Conservation (phyloP, 1,140 invertebrate genomes). For the Drosophila miranda region DNA sequence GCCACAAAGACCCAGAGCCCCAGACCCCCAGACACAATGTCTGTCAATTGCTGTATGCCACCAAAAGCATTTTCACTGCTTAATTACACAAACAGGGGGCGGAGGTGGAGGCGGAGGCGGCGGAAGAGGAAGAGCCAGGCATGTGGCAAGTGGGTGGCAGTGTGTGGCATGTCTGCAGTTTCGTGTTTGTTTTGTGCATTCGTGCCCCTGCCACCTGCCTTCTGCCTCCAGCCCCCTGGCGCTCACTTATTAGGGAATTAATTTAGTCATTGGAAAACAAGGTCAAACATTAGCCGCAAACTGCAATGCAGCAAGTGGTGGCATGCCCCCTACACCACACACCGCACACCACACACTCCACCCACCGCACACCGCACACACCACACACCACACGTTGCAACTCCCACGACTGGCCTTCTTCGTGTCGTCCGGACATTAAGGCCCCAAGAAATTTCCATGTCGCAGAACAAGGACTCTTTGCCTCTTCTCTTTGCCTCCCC, state of each 20-base stretch:
- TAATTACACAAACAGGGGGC: constrained; percentile 50
- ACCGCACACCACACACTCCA: neutral
- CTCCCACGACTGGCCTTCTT: constrained; percentile 57
- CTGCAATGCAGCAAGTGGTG: constrained; percentile 74
- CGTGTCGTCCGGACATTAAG: constrained; percentile 71
- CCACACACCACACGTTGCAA: constrained; percentile 18
- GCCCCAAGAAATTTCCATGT: constrained; percentile 71
- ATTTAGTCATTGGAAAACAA: constrained; percentile 80
- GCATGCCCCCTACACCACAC: constrained; percentile 1
- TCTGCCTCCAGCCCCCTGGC: constrained; percentile 1
- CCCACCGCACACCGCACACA: neutral
- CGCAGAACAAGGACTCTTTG: constrained; percentile 29
- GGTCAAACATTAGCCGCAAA: constrained; percentile 81
- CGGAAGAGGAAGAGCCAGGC: neutral
- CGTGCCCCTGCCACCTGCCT: neutral
- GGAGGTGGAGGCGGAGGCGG: neutral
- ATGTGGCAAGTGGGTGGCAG: constrained; percentile 38
- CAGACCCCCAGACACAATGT: constrained; percentile 55
- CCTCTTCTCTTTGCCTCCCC: constrained; percentile 24
- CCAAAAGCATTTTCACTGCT: constrained; percentile 66
- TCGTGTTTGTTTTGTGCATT: constrained; percentile 62
- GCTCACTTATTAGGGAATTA: constrained; percentile 78
- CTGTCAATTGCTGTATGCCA: constrained; percentile 71
- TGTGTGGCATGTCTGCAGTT: constrained; percentile 65
- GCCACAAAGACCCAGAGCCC: neutral